phyloP scores from a whole-genome alignment of 92 coral and sea anemone species.

The Palythoa grandiflora region DNA sequence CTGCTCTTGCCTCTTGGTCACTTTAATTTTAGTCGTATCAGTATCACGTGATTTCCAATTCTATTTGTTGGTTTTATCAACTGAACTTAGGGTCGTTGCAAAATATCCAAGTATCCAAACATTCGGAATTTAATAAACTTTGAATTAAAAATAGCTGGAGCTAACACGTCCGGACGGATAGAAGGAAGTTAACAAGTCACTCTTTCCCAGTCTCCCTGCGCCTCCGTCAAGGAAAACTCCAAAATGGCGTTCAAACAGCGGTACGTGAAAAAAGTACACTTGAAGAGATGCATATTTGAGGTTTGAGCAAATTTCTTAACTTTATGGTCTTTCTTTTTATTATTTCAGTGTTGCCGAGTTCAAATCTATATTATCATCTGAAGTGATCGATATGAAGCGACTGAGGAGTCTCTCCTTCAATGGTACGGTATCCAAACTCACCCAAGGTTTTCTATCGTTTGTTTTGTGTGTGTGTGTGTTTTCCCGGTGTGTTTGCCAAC shows the following conservation, averaged over 20 bases:
- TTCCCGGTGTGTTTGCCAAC: too few relatives aligned
- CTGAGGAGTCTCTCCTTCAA: slow-evolving; percentile 84
- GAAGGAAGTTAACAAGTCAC: neutral
- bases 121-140: too few relatives aligned
- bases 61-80: too few relatives aligned
- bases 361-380: slow-evolving; percentile 72
- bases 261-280: slow-evolving; percentile 43
- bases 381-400: slow-evolving; percentile 74
- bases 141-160: neutral
- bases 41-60: too few relatives aligned
- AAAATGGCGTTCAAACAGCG: slow-evolving; percentile 96
- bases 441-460: neutral
- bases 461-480: neutral
- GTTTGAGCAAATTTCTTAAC: neutral
- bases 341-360: slow-evolving; percentile 86
- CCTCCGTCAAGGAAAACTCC: slow-evolving; percentile 48
- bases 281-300: neutral
- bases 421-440: slow-evolving; percentile 54
- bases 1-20: too few relatives aligned
- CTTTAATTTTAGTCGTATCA: too few relatives aligned
- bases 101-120: too few relatives aligned
- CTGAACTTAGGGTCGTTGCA: too few relatives aligned
- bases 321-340: neutral
- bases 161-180: neutral
- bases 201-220: slow-evolving; percentile 53